Percentiles rank a stretch among this genome's conserved stretches.
Evolutionary conservation across 1,140 invertebrate genomes (phyloP).

Genomic region (Cyrtorhinus lividipennis): DNA sequence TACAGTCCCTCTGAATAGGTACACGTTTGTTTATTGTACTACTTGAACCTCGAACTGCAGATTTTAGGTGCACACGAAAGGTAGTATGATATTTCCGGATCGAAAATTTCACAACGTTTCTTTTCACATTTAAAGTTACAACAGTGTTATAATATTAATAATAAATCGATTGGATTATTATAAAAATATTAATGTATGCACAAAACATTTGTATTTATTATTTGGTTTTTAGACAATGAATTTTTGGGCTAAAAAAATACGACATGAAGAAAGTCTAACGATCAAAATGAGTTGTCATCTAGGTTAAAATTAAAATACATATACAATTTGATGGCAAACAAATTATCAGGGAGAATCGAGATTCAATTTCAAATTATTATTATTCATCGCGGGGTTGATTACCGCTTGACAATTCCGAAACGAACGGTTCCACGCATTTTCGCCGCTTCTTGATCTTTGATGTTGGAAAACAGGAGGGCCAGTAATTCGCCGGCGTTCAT

Average conservation of each 20-base stretch:
- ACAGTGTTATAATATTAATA: not conserved
- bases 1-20: too few species aligned
- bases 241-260: not conserved
- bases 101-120: not conserved
- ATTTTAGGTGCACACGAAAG: too few species aligned
- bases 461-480: constrained; percentile 15
- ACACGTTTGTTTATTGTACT: too few species aligned
- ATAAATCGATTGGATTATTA: constrained; percentile 5
- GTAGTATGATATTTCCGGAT: not conserved
- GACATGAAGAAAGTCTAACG: not conserved
- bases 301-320: not conserved
- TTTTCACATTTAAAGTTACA: not conserved
- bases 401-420: constrained; percentile 18
- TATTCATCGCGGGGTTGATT: not conserved
- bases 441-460: constrained; percentile 11
- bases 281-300: not conserved
- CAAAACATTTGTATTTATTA: constrained; percentile 3
- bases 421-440: constrained; percentile 16
- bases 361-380: not conserved
- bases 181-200: constrained; percentile 3
- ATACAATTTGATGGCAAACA: not conserved
- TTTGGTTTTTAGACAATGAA: not conserved
- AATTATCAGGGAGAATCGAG: not conserved
- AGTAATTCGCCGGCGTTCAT: constrained; percentile 18
- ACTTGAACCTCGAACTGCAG: too few species aligned